Percentiles rank a stretch among this genome's conserved stretches.
Conservation (phyloP, 2,888 invertebrate species). For the Parnassius orleans region DNA sequence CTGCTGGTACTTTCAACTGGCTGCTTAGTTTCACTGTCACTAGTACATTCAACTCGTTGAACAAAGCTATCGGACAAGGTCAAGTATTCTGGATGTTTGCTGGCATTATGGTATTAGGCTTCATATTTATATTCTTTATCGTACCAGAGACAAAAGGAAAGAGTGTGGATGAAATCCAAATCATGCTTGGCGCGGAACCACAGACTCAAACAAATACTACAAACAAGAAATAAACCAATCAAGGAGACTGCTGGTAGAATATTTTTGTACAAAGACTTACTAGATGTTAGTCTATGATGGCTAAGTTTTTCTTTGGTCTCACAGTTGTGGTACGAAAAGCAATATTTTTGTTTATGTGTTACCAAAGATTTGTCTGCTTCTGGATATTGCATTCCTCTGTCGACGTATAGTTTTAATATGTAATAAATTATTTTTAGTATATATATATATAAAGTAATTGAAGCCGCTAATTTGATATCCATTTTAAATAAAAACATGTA, state of each 20-base stretch:
- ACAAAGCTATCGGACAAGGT: constrained; percentile 77
- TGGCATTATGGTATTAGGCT: constrained; percentile 83
- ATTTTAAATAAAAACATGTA: constrained; percentile 15
- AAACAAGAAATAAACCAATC: constrained; percentile 55
- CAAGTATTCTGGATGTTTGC: constrained; percentile 89
- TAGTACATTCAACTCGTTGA: constrained; percentile 84
- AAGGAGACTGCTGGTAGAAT: constrained; percentile 55
- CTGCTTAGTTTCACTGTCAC: constrained; percentile 89
- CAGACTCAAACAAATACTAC: constrained; percentile 40
- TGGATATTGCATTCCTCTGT: constrained; percentile 19
- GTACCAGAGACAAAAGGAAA: constrained; percentile 87
- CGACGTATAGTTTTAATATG: constrained; percentile 19
- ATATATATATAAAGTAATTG: constrained; percentile 8
- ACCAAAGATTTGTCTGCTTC: constrained; percentile 55
- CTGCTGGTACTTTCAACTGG: constrained; percentile 92
- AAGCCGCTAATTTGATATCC: constrained; percentile 17
- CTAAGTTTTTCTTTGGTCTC: constrained; percentile 38
- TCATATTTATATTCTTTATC: constrained; percentile 84
- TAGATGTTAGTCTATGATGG: constrained; percentile 34
- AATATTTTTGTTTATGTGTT: constrained; percentile 40
- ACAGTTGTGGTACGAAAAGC: constrained; percentile 42
- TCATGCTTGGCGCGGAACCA: constrained; percentile 66
- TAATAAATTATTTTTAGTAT: constrained; percentile 16
- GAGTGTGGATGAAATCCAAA: constrained; percentile 84
- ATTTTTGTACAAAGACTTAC: constrained; percentile 48